Evolutionary conservation across 2,888 invertebrate species (phyloP).

Genomic region (Orthonychiurus folsomi): DNA sequence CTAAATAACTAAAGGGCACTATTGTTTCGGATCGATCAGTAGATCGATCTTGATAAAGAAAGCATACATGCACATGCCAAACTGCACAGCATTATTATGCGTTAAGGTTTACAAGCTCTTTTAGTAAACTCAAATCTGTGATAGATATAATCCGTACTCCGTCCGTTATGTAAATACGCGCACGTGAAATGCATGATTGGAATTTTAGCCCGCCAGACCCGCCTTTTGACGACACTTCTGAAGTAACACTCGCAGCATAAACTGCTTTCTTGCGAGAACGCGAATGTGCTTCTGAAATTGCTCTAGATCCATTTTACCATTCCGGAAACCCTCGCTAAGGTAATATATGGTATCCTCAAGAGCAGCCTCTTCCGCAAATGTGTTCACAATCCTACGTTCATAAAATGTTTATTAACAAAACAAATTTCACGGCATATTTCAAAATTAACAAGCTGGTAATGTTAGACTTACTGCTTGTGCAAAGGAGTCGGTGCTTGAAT

Average conservation of each 20-base stretch:
- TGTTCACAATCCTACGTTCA: conserved; percentile 69
- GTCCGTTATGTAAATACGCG: too few relatives aligned
- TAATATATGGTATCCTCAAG: conserved; percentile 98
- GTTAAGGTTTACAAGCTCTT: too few relatives aligned
- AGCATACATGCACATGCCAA: too few relatives aligned
- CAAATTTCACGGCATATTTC: neutral
- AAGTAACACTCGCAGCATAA: conserved; percentile 89
- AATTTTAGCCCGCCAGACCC: conserved; percentile 48
- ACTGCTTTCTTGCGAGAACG: conserved; percentile 87
- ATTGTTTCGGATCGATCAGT: too few relatives aligned
- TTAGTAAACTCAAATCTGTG: too few relatives aligned
- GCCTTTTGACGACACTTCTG: conserved; percentile 94
- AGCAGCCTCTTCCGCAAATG: conserved; percentile 95
- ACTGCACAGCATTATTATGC: too few relatives aligned
- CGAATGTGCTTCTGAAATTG: conserved; percentile 94
- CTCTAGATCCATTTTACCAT: conserved; percentile 88
- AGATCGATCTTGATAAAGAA: too few relatives aligned
- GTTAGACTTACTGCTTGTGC: conserved; percentile 85
- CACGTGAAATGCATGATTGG: too few relatives aligned
- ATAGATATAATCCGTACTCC: too few relatives aligned
- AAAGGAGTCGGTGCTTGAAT: conserved; percentile 92
- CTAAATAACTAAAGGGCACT: too few relatives aligned
- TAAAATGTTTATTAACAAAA: conserved; percentile 9
- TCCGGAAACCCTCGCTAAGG: conserved; percentile 86
- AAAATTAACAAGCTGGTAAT: too few relatives aligned